These are phyloP conservation scores for Elymnias hypermnestra DNA, from an alignment of 1,140 invertebrate genomes.

Conservation along the genomic window DNA sequence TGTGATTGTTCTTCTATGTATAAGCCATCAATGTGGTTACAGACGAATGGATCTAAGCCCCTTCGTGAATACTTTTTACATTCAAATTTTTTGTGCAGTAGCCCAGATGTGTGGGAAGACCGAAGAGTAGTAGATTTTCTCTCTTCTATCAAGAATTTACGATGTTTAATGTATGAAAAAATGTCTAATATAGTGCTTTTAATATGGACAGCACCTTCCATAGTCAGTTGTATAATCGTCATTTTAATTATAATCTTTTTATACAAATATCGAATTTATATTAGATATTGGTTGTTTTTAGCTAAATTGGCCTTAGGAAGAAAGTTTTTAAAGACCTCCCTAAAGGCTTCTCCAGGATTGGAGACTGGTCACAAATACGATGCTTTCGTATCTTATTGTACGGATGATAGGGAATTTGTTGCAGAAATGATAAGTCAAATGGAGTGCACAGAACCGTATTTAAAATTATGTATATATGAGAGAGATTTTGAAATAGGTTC, in stretches of 20 bases:
- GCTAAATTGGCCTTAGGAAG: slow-evolving; percentile 66
- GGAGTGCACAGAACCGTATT: slow-evolving; percentile 74
- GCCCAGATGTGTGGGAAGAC: slow-evolving; percentile 63
- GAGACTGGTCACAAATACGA: slow-evolving; percentile 76
- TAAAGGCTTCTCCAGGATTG: slow-evolving; percentile 21
- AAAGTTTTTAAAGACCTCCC: slow-evolving; percentile 48
- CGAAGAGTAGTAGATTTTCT: slow-evolving; percentile 55
- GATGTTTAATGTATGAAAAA: slow-evolving; percentile 48
- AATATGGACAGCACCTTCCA: slow-evolving; percentile 50
- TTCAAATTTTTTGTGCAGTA: slow-evolving; percentile 54
- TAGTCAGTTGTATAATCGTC: slow-evolving; percentile 25
- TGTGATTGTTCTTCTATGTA: slow-evolving; percentile 74
- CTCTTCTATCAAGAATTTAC: slow-evolving; percentile 42
- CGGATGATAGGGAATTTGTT: slow-evolving; percentile 79
- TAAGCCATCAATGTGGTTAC: slow-evolving; percentile 52
- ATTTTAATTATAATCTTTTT: slow-evolving; percentile 30
- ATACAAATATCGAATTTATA: slow-evolving; percentile 67
- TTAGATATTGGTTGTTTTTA: slow-evolving; percentile 77
- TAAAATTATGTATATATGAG: slow-evolving; percentile 80
- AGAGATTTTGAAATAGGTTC: slow-evolving; percentile 81
- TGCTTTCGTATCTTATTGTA: slow-evolving; percentile 82
- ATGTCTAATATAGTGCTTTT: slow-evolving; percentile 51
- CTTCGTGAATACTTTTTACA: slow-evolving; percentile 43
- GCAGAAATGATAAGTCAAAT: slow-evolving; percentile 75
- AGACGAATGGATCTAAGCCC: slow-evolving; percentile 39